Base-by-base conservation (phyloP, 2,797 vertebrate species). In the Melanotaenia boesemani region DNA sequence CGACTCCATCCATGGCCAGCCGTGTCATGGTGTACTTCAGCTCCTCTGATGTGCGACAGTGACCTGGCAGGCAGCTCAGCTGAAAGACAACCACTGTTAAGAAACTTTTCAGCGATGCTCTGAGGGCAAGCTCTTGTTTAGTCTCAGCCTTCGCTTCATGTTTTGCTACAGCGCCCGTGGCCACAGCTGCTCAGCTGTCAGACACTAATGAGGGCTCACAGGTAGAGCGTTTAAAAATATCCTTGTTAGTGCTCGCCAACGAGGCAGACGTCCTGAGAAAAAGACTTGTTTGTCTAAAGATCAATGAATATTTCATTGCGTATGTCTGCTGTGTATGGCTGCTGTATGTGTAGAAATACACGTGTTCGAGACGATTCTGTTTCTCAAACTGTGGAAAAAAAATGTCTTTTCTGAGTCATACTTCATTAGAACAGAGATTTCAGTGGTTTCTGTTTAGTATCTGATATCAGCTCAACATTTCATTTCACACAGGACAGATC, bases 11-110 rank as follows among this genome's bases (percentile, higher is more conserved):
- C 77, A 97, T 92, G 10, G 97, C 96, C 76, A 99, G 85, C 6
- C 98, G 96, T 15, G 96, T 99, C 98, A 99, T 99, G 1, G 96
- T 97, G 86, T 99, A 99, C 81, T 99, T 99, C 32, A 99, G 91
- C 52, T 98, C 97, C 90, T 99, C 97, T 0, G 98, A 97, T 1
- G 96, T 95, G 71, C 96, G 96, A 80, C 98, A 99, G 6, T 95
- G 97, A 48, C 98, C 97, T 15, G 97, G 96, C 73, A 97, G 81
- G 81, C 82, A 91, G 77, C 63, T 82, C 85, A 92, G 62, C 90
- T 92, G 72, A 65, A 77, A 85, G 28, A 77, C 24, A 72, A 63
- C 9, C 55, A 36, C 44, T 12, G 62, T 55, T 83, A 52, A 77
- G 13, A 62, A 73, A 78, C 57, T 6, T 66, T 58, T 55, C 36